Evolutionary conservation across 2,113 vertebrate species (phyloP).

Genomic region (Columba livia): DNA sequence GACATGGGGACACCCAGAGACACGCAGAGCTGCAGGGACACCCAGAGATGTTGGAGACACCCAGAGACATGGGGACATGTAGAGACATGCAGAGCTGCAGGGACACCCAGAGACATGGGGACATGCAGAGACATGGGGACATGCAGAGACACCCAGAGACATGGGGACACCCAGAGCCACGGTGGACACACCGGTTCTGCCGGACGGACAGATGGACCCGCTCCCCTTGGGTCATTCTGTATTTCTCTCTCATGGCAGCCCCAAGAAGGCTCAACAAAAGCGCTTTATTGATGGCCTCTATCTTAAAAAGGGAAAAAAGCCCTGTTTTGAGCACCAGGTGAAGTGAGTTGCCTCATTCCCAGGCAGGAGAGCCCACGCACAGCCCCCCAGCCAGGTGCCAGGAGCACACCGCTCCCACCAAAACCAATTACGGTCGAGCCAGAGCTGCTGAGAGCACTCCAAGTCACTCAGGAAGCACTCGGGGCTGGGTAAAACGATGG

Average conservation of each 20-base stretch:
- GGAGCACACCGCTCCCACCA: not conserved
- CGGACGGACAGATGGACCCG: accelerated
- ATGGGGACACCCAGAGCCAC: no score
- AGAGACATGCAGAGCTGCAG: no score
- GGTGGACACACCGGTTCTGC: no score
- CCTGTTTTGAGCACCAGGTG: not conserved
- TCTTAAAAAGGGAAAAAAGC: not conserved
- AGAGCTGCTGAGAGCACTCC: not conserved
- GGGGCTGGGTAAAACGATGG: not conserved
- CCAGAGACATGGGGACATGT: no score
- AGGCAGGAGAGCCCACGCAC: not conserved
- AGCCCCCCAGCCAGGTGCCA: not conserved
- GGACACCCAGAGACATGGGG: no score
- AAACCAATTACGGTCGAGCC: not conserved
- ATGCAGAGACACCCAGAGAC: no score
- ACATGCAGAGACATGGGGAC: no score
- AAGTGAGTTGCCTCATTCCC: not conserved
- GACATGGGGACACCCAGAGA: no score
- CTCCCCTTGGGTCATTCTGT: accelerated
- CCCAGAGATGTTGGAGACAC: no score
- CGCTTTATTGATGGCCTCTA: not conserved
- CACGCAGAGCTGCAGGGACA: no score
- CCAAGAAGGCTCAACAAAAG: accelerated
- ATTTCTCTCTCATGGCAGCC: not conserved
- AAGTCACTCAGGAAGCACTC: not conserved